Percentiles rank a stretch among this genome's conserved stretches.
phyloP scores from a whole-genome alignment of 2,888 invertebrate species.

The Kuschelorhynchus macadamiae region DNA sequence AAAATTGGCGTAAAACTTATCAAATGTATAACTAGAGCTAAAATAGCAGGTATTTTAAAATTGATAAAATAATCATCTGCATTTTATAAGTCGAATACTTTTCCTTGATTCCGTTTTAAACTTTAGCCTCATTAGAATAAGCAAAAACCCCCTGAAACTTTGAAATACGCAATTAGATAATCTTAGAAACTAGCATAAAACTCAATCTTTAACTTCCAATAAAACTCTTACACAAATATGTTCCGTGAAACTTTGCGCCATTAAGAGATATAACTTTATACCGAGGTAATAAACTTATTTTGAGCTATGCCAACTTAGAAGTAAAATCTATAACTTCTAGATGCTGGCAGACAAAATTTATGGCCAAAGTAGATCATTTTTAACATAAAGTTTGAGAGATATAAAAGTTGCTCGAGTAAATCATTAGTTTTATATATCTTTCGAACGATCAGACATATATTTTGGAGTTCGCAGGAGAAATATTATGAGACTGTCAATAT shows the following conservation, averaged over 20 bases:
- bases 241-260: slow-evolving; percentile 17
- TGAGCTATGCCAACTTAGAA: slow-evolving; percentile 19
- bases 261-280: slow-evolving; percentile 29
- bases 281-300: slow-evolving; percentile 33
- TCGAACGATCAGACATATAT: background rate
- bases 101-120: too few species aligned
- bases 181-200: background rate
- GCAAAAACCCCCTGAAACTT: background rate
- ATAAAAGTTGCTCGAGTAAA: slow-evolving; percentile 36
- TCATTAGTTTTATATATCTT: slow-evolving; percentile 40
- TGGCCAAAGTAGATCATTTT: slow-evolving; percentile 33
- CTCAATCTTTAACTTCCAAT: slow-evolving; percentile 2
- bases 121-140: slow-evolving; percentile 13
- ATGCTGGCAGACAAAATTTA: slow-evolving; percentile 29
- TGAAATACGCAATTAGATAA: slow-evolving; percentile 4
- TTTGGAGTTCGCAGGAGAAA: background rate
- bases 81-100: too few species aligned
- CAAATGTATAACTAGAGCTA: too few species aligned
- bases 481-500: background rate
- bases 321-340: slow-evolving; percentile 35
- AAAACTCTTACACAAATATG: slow-evolving; percentile 32
- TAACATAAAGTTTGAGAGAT: slow-evolving; percentile 25
- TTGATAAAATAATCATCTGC: too few species aligned
- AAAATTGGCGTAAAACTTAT: too few species aligned
- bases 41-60: too few species aligned